These are phyloP conservation scores for Melanostoma mellinum DNA, from an alignment of 2,888 invertebrate genomes.

Conservation along the genomic window DNA sequence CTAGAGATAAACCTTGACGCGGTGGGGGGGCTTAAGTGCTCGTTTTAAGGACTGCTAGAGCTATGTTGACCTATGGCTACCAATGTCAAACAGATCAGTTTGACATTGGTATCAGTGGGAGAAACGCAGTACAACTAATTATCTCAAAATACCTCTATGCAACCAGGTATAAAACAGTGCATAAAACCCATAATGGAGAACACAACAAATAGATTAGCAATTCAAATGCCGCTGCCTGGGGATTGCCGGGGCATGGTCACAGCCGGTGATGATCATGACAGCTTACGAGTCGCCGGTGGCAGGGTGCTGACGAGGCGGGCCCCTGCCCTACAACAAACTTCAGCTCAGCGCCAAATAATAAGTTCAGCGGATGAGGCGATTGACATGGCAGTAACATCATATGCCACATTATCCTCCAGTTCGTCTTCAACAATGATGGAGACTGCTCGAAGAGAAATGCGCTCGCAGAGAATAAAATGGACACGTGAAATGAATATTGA, in stretches of 20 bases:
- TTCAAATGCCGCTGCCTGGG: constrained; percentile 8
- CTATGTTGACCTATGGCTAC: too few relatives aligned
- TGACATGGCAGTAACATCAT: background rate
- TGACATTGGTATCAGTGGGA: too few relatives aligned
- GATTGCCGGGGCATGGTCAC: constrained; percentile 6
- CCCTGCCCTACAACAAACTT: constrained; percentile 1
- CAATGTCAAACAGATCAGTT: too few relatives aligned
- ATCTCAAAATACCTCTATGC: constrained; percentile 11
- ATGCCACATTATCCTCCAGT: constrained; percentile 2
- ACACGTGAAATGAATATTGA: too few relatives aligned
- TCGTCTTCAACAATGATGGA: too few relatives aligned
- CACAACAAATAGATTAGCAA: background rate
- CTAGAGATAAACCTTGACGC: too few relatives aligned
- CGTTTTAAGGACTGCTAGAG: too few relatives aligned
- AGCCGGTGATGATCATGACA: constrained; percentile 11
- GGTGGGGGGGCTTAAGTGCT: too few relatives aligned
- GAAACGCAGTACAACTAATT: too few relatives aligned
- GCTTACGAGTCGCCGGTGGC: constrained; percentile 10
- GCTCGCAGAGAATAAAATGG: too few relatives aligned
- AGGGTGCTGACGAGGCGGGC: constrained; percentile 11
- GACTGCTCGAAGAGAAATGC: too few relatives aligned
- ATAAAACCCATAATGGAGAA: constrained; percentile 12
- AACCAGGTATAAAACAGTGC: constrained; percentile 12
- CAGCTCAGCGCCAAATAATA: constrained; percentile 6
- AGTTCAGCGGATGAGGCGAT: background rate